Evolutionary conservation across 2,797 vertebrate species (phyloP), one percentile per base, ranked within the genome.

Genomic region (Danio aesculapii): DNA sequence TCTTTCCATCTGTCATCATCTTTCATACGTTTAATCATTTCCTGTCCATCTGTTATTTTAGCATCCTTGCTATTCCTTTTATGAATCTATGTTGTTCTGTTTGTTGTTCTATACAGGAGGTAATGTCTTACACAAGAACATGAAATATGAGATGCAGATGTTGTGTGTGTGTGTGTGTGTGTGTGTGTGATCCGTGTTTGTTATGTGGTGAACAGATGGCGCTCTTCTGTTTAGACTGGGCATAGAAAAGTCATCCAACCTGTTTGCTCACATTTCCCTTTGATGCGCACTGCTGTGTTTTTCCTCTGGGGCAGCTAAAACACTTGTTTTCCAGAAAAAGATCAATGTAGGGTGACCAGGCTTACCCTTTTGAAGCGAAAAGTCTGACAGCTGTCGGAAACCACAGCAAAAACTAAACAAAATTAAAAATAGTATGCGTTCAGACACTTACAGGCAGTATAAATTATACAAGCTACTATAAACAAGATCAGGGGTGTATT

Each of bases 381-480:
- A 88, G 82, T 87, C 83, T 83, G 17, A 52, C 84, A 86, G 86
- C 85, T 89, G 86, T 84, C 68, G 57, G 72, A 85, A 83, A 87
- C 72, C 84, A 80, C 84, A 81, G 64, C 30, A 43, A 82, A 39
- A 58, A 47, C 66, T 21, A 63, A 43, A 50, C 21, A 0, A 70
- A 16, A 6, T 49, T 50, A 17, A 8, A 44, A 46, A 41, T 64
- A 17, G 78, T 17, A 71, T 63, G 67, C 19, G 16, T 64, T 64
- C 44, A 46, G 1, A 47, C 6, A 66, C 43, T 78, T 43, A 19
- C 1, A 59, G 17, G 47, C 10, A 55, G 6, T n/a, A 43, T 13
- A 75, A 19, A 52, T 63, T 30, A 30, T 30, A 30, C 30, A 30
- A 30, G 30, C 30, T 30, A 30, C 30, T 30, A 30, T 30, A 30